Base-by-base conservation (phyloP, 2,797 vertebrate species). In the Diglossa cyanea region DNA sequence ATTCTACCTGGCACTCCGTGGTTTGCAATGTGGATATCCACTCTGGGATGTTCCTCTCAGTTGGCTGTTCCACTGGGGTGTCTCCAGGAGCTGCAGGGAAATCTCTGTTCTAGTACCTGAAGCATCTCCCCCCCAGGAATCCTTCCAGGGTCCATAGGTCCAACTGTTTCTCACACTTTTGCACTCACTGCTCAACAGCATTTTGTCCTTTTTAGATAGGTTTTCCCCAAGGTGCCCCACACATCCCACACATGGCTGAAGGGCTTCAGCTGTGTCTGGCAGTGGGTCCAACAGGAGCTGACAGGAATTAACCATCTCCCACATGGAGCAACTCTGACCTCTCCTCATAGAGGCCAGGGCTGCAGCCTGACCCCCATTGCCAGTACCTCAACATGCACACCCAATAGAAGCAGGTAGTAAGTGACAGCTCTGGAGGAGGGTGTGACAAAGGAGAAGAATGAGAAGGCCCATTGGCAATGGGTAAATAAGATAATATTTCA, bases 171-270 rank as follows among this genome's bases (percentile, higher is more conserved):
- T 62, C 55, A 61, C 13, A 17, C 33, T 65, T 61, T 88, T 54
- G 4, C 17, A 8, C 24, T 61, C 39, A 30, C 3, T 23, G 6
- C n/a, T 42, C 3, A 4, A 16, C 13, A 66, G 9, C 11, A 25
- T 55, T 88, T 71, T 86, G 35, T n/a, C 4, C 10, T 54, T 63
- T 83, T 28, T 60, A 44, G 5, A 12, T 13, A 44, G 1, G 2
- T 25, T 72, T 81, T 53, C 21, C 13, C 13, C 1, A 2, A 26
- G 35, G 7, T 21, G 6, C 5, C 37, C 26, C 26, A 39, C 17
- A 20, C 6, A 60, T 60, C 23, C 11, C 10, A 24, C 0, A 2
- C 2, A 0, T 11, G 21, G 13, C 35, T 62, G 40, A 50, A 23
- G 11, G 7, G 6, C 30, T 47, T 51, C 20, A 30, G 9, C 17